A percentile compares a stretch with the other conserved stretches of the same genome.
These are phyloP conservation scores for Salvelinus sp. DNA, from an alignment of 2,113 vertebrate genomes.

Conservation along the genomic window DNA sequence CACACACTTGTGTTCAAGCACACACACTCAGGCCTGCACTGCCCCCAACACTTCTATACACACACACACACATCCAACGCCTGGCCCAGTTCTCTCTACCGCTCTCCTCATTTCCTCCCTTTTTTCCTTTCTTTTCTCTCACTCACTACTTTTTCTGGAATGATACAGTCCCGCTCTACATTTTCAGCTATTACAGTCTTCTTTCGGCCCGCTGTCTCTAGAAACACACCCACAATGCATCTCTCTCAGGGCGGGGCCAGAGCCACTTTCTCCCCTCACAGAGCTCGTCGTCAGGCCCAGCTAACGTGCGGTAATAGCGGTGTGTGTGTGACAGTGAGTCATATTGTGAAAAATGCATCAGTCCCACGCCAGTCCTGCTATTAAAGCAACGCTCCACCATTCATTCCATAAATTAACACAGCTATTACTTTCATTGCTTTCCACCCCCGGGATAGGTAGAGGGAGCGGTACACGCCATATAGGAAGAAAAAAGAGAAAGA, in stretches of 20 bases:
- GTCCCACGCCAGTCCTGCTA: too few species aligned
- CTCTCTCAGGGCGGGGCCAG: too few species aligned
- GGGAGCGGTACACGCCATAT: not conserved
- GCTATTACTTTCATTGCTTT: not conserved
- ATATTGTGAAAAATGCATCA: not conserved
- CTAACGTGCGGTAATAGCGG: not conserved
- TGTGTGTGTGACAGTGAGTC: not conserved
- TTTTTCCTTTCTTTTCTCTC: not conserved
- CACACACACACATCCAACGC: not conserved
- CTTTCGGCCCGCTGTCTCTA: not conserved
- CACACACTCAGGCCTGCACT: not conserved
- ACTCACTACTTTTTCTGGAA: not conserved
- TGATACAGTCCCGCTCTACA: not conserved
- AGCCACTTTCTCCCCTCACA: too few species aligned
- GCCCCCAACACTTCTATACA: not conserved
- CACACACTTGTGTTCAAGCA: not conserved
- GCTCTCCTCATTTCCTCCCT: not conserved
- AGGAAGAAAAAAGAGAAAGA: too few species aligned
- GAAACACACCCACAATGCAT: too few species aligned
- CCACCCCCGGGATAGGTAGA: not conserved
- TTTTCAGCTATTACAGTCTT: not conserved
- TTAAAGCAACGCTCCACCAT: not conserved
- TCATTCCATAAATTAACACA: not conserved
- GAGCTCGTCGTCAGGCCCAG: too few species aligned
- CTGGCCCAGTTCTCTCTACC: not conserved